Base-by-base conservation (phyloP, 2,888 invertebrate species). In the Euzetes globulus region DNA sequence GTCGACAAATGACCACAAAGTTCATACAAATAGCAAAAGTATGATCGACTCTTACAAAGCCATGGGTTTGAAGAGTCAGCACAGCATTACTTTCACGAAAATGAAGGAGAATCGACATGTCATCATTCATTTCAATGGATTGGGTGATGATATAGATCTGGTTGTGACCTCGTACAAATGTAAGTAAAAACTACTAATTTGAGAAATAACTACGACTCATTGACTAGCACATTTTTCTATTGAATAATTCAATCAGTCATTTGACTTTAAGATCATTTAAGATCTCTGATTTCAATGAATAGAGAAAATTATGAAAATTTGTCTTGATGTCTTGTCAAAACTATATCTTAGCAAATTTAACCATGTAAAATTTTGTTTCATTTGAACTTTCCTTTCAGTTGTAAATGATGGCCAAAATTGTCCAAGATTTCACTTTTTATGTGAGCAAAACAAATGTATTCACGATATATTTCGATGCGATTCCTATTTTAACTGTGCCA, bases 371-470 rank as follows among this genome's bases (percentile, higher is more conserved):
- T 3, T 25, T 3, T 17, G 5, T 5, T 22, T 5, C 5, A 3
- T 19, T 60, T 29, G 17, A 25, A 60, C 27, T 15, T 58, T 6
- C 3, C 19, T 63, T 33, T 33, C 19, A 65, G 65, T 19, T 4
- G n/a, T 65, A 9, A 17, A 27, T 3, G 70, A 70, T 13, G 41
- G 45, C 6, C 37, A 70, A 1, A 11, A 41, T 7, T 70, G 70
- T 70, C 70, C 70, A 6, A 45, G 47, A 47, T 25, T 9, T n/a
- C 45, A 70, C 70, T 70, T 70, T 25, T 47, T 70, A 5, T 70
- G 70, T 25, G 70, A 70, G 25, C 5, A 41, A 25, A 41, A 45
- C 22, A 70, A 70, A 70, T 70, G 70, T 17, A 70, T 70, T 70
- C 45, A 47, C 27, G 25, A 70, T 25, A 25, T 47, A 11, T 70